Percentiles rank a stretch among this genome's conserved stretches.
Evolutionary conservation across 2,888 invertebrate species (phyloP).

Genomic region (Oxytorus armatus): DNA sequence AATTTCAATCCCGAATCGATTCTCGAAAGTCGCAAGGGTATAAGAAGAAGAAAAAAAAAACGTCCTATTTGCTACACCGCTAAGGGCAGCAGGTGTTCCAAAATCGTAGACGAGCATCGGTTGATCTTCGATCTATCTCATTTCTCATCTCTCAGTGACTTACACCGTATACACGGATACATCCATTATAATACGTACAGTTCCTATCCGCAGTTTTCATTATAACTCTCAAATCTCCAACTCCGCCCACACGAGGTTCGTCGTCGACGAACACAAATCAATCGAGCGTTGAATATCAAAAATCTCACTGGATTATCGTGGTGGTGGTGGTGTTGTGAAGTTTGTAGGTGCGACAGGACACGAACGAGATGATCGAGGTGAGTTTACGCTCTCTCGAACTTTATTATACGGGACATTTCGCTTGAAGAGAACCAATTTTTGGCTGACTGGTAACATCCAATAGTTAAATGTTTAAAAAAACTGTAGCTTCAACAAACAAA

Average conservation of each 20-base stretch:
- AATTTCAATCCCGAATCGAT: neutral
- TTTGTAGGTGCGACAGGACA: constrained; percentile 20
- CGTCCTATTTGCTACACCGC: constrained; percentile 40
- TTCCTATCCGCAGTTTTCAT: constrained; percentile 27
- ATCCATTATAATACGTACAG: constrained; percentile 4
- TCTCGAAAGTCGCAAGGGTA: neutral
- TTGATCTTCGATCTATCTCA: constrained; percentile 74
- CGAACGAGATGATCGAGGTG: constrained; percentile 30
- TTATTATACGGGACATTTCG: too few species aligned
- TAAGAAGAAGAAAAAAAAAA: too few species aligned
- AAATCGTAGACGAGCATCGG: too few species aligned
- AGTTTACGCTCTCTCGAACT: neutral
- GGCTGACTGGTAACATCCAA: too few species aligned
- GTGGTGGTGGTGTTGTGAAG: neutral
- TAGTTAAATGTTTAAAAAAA: too few species aligned
- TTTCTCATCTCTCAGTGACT: constrained; percentile 63
- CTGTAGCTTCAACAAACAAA: too few species aligned
- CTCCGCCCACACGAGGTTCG: constrained; percentile 75
- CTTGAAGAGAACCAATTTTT: too few species aligned
- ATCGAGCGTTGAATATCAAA: constrained; percentile 71
- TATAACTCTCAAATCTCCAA: constrained; percentile 53
- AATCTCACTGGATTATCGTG: constrained; percentile 25
- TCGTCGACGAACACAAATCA: constrained; percentile 79
- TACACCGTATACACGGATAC: constrained; percentile 16
- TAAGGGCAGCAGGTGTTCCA: constrained; percentile 75